Evolutionary conservation across 1,140 invertebrate genomes (phyloP).

Genomic region (Drosophila punjabiensis): DNA sequence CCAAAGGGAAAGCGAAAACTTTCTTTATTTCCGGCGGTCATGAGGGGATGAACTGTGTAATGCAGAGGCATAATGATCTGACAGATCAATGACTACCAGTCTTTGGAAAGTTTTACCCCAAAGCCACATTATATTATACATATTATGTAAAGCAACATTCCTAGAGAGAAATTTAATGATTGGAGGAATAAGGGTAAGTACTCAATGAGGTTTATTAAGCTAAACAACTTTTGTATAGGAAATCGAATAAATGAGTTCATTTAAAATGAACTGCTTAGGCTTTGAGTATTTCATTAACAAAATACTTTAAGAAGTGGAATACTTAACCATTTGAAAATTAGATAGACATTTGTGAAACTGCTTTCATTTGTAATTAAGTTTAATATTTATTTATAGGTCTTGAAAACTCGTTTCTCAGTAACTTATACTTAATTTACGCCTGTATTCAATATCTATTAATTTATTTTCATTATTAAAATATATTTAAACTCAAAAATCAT

Average conservation of each 20-base stretch:
- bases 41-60: conserved; percentile 8
- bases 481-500: background rate
- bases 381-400: background rate
- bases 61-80: conserved; percentile 12
- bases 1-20: conserved; percentile 43
- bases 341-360: background rate
- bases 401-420: background rate
- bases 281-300: background rate
- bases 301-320: background rate
- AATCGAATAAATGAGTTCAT: background rate
- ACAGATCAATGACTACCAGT: conserved; percentile 37
- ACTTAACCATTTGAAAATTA: background rate
- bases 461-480: background rate
- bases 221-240: background rate
- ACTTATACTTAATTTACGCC: background rate
- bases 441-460: background rate
- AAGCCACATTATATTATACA: background rate
- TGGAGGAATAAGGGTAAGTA: conserved; percentile 1
- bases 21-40: conserved; percentile 28
- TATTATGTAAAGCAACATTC: conserved; percentile 4
- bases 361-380: background rate
- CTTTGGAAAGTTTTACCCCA: conserved; percentile 22
- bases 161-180: background rate
- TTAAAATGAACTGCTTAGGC: too few species aligned
- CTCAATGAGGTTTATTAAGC: conserved; percentile 1